Percentiles rank a stretch among this genome's conserved stretches.
phyloP scores from a whole-genome alignment of 2,797 vertebrate species.

The Enteromius anoplus region DNA sequence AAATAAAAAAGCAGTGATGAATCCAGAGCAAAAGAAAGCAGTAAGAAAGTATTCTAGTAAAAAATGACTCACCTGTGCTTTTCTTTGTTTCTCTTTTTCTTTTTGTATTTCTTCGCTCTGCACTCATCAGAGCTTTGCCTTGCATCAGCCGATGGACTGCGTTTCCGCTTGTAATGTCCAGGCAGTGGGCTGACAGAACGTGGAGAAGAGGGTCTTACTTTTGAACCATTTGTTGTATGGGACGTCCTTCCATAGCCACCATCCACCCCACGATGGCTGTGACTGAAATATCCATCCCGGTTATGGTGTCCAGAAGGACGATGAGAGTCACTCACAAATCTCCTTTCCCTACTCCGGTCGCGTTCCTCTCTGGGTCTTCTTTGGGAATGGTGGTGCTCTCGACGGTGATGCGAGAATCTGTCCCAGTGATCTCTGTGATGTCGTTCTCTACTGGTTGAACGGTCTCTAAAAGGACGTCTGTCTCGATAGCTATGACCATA shows the following conservation, averaged over 20 bases:
- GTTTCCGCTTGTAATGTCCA: constrained; percentile 66
- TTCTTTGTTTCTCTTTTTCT: constrained; percentile 93
- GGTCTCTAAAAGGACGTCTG: constrained; percentile 65
- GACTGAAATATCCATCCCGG: constrained; percentile 46
- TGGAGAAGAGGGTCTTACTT: constrained; percentile 63
- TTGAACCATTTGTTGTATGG: constrained; percentile 64
- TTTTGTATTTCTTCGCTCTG: constrained; percentile 84
- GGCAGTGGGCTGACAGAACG: constrained; percentile 51
- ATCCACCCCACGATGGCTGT: constrained; percentile 62
- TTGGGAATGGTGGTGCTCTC: constrained; percentile 41
- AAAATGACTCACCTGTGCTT: constrained; percentile 71
- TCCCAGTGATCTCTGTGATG: constrained; percentile 63
- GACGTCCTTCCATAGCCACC: constrained; percentile 55
- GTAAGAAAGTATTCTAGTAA: not conserved
- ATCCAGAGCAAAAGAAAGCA: not conserved
- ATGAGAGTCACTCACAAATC: constrained; percentile 62
- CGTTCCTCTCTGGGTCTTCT: constrained; percentile 54
- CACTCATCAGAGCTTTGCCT: constrained; percentile 69
- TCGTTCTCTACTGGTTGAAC: constrained; percentile 71
- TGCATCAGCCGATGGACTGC: constrained; percentile 32
- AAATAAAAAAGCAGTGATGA: not conserved
- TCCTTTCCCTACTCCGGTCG: constrained; percentile 63
- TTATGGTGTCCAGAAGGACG: constrained; percentile 53
- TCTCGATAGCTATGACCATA: constrained; percentile 66
- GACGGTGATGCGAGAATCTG: constrained; percentile 65